Base-by-base conservation (phyloP, 2,113 vertebrate genomes). In the Osmerus mordax region DNA sequence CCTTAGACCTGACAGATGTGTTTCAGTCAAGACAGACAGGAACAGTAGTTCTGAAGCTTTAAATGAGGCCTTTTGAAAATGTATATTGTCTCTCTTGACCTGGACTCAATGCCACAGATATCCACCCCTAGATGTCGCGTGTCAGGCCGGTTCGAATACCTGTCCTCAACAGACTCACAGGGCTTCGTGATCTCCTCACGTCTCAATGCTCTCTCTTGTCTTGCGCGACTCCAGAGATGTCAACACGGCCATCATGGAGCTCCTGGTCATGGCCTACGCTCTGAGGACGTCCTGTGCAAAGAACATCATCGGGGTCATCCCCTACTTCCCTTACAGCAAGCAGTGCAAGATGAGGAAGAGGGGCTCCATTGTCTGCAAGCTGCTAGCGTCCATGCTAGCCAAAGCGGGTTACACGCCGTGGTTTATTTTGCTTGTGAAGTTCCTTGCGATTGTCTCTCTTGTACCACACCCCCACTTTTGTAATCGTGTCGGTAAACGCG, bases 331-430 rank as follows among this genome's bases (percentile, higher is more conserved):
- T 2, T 99, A 99, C 87, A 99, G 97, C 93, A 99, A 99, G 78
- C 97, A 99, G 74, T 97, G 97, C 92, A 99, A 99, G 86, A 98
- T 99, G 97, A 91, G 97, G 80, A 99, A 99, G 90, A 90, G 97
- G 18, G 97, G 97, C 3, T 99, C 97, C 54, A 95, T 99, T 2
- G 97, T 99, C 51, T 99, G 97, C 91, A 99, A 99, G 81, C 91
- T 99, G 55, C 92, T 99, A 23, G 95, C 97, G 0, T 96, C 97
- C 0, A 99, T 99, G 97, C 87, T 99, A 0, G 95, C 96, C 3
- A 98, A 95, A 87, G 96, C 97, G 25, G 97, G 97, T 98, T 98
- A 90, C 65, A 32, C 29, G 23, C 66, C 32, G 2, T 1, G 4
- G 14, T 21, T 15, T 14, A 15, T 29, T 15, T 28, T 4, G 23